A percentile compares a stretch with the other conserved stretches of the same genome.
Conservation (phyloP, 2,797 vertebrate species). For the Trematomus bernacchii region DNA sequence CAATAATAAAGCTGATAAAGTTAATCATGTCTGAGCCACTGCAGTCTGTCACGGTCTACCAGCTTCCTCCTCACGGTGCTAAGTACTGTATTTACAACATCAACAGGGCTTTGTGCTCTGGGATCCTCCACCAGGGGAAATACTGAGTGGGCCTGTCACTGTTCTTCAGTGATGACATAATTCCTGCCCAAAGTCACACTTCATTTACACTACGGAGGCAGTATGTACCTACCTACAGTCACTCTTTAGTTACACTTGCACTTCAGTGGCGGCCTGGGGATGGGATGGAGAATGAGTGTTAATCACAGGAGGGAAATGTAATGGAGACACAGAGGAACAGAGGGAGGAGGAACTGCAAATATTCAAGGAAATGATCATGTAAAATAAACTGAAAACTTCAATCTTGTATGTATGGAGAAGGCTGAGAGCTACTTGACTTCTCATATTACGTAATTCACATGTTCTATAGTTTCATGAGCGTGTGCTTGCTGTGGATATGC, state of each 20-base stretch:
- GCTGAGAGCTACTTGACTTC: conserved; percentile 1
- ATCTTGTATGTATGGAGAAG: conserved; percentile 11
- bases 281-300: conserved; percentile 86
- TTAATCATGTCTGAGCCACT: conserved; percentile 61
- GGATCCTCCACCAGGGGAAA: conserved; percentile 58
- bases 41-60: conserved; percentile 64
- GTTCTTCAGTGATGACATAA: conserved; percentile 63
- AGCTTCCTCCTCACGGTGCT: conserved; percentile 36
- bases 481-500: conserved; percentile 18
- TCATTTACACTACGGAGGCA: conserved; percentile 69
- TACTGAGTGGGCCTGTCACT: conserved; percentile 51
- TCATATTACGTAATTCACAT: not conserved
- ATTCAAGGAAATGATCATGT: conserved; percentile 51
- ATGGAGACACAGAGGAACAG: conserved; percentile 59
- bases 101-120: conserved; percentile 56
- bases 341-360: conserved; percentile 69
- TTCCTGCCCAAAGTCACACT: conserved; percentile 69
- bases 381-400: not conserved
- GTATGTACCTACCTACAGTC: conserved; percentile 84
- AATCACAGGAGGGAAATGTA: conserved; percentile 73
- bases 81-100: conserved; percentile 57
- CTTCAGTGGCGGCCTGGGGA: conserved; percentile 86
- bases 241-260: conserved; percentile 86
- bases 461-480: conserved; percentile 10
- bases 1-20: conserved; percentile 33